Evolutionary conservation across 2,113 vertebrate species (phyloP), one percentile per base, ranked within the genome.

Genomic region (Polypterus bichir): DNA sequence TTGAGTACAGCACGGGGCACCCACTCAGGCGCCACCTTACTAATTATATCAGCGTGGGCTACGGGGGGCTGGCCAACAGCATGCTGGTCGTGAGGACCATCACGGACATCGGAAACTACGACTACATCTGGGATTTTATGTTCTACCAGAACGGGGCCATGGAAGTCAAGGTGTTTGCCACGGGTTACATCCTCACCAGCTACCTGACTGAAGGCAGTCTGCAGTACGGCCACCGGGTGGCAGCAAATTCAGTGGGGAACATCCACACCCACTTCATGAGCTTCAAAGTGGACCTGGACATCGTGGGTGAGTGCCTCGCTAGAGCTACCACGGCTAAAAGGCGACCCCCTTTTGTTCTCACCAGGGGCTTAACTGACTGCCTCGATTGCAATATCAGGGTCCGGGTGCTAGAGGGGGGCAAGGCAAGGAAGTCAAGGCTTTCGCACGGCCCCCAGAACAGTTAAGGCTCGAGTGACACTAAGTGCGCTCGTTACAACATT

Each of bases 71-170:
- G 83, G 83, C 78, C 4, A 87, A 89, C 82, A 91, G 86, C 0
- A 87, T 85, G 0, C 73, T 96, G 61, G 79, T 94, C 2, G 3
- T 96, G 59, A 79, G 91, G 3, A 87, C 89, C 5, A 85, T 95
- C 9, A 79, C 89, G 0, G 80, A 89, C 0, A 77, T 97, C 7
- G 90, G 86, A 5, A 94, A 89, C 77, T 75, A 93, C 0, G 83
- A 94, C 77, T 92, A 93, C 3, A 70, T 93, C 62, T 93, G 91
- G 89, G 92, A 93, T 69, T 93, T 92, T 62, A 76, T 91, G 57
- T 88, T 93, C 70, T 82, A 93, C 68, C 89, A 93, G 69, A 92
- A 74, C 0, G 91, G 93, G n/a, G 81, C 85, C 0, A 72, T 97
- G 0, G 90, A 94, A 68, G 84, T 84, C 46, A 90, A 84, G 55